Percentiles rank a stretch among this genome's conserved stretches.
Conservation (phyloP, 2,797 vertebrate species). For the Erpetoichthys calabaricus region DNA sequence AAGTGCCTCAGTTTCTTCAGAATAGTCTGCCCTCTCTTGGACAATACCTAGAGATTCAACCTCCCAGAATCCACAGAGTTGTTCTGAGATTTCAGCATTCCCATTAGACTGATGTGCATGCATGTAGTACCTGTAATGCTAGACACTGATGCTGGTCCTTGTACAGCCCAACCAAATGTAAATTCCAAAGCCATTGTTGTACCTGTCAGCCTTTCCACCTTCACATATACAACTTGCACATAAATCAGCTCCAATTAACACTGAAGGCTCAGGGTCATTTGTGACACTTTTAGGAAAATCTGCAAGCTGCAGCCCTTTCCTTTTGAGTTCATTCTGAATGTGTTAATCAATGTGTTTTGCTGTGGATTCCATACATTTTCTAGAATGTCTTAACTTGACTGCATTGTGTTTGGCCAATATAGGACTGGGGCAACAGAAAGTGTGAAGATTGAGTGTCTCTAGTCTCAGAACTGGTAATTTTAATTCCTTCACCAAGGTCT, state of each 20-base stretch:
- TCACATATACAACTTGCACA: constrained; percentile 11
- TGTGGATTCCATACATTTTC: constrained; percentile 9
- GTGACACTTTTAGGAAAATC: background rate
- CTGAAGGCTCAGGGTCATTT: constrained; percentile 9
- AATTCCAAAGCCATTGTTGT: constrained; percentile 12
- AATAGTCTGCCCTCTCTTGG: background rate
- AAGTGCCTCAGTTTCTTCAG: constrained; percentile 4
- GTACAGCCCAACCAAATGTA: constrained; percentile 17
- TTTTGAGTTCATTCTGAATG: background rate
- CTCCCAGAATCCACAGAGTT: constrained; percentile 15
- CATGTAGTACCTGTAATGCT: constrained; percentile 11
- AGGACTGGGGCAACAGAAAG: constrained; percentile 14
- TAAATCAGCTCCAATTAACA: constrained; percentile 15
- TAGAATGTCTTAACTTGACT: constrained; percentile 10
- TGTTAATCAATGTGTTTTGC: background rate
- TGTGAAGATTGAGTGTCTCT: constrained; percentile 17
- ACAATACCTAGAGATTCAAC: constrained; percentile 15
- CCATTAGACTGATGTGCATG: constrained; percentile 9
- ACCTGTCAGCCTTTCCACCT: constrained; percentile 7
- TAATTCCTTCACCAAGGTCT: constrained; percentile 1
- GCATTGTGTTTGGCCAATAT: constrained; percentile 4
- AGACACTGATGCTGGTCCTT: constrained; percentile 13
- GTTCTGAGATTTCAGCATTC: constrained; percentile 7
- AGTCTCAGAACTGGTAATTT: constrained; percentile 13
- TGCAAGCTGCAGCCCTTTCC: constrained; percentile 8